Evolutionary conservation across 2,797 vertebrate species (phyloP).

Genomic region (Eleutherodactylus coqui): DNA sequence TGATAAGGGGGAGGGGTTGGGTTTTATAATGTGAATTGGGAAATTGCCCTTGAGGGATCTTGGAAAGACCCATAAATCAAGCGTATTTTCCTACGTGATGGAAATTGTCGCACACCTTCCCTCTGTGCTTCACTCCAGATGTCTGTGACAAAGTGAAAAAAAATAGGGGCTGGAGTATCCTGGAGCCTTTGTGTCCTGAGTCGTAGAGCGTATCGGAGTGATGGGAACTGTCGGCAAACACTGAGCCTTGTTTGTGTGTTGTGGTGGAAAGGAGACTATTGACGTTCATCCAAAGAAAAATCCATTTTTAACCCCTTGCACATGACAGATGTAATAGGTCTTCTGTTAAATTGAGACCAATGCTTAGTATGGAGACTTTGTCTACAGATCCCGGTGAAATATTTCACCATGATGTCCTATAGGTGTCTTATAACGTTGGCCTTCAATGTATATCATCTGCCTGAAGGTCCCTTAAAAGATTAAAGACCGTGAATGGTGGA

Average conservation of each 20-base stretch:
- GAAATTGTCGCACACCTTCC: not conserved
- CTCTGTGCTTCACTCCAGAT: not conserved
- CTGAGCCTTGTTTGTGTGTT: constrained; percentile 10
- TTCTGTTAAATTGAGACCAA: not conserved
- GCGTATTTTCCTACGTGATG: not conserved
- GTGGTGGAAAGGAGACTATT: constrained; percentile 44
- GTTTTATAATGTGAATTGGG: not conserved
- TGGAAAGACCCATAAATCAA: constrained; percentile 44
- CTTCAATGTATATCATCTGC: not conserved
- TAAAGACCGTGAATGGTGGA: not conserved
- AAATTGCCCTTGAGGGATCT: constrained; percentile 52
- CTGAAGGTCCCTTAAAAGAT: not conserved
- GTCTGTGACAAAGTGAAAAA: not conserved
- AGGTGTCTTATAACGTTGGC: not conserved
- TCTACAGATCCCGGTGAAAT: not conserved
- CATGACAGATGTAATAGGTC: constrained; percentile 1
- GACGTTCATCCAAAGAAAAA: constrained; percentile 38
- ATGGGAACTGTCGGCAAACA: constrained; percentile 35
- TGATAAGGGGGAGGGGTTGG: not conserved
- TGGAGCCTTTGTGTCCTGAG: constrained; percentile 35
- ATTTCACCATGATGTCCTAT: not conserved
- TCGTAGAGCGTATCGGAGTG: constrained; percentile 6
- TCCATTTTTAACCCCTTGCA: constrained; percentile 41
- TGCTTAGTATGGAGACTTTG: constrained; percentile 6
- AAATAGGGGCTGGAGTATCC: not conserved